Evolutionary conservation across 2,113 vertebrate genomes (phyloP), one percentile per base, ranked within the genome.

Genomic region (Nestor notabilis): DNA sequence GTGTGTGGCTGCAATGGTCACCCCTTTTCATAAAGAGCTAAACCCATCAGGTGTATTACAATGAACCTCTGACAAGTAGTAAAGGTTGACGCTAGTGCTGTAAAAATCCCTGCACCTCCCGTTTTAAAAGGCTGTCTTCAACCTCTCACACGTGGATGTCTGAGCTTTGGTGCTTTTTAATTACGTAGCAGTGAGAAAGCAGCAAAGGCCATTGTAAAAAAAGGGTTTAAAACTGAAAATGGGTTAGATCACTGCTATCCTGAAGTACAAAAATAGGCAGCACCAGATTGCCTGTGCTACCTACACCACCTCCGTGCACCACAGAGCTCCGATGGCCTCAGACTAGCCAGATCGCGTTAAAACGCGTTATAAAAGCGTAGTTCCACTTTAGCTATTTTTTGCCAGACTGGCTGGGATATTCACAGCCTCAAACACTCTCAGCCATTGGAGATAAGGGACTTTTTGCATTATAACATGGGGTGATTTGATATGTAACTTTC

Each of bases 221-320:
- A 78, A 52, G 35, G 15, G 21, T n/a, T 85, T 89, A 13, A 61
- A 89, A 89, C 33, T 43, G 65, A 44, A 60, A 94, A 84, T 31
- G 10, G 10, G 43, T 84, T 75, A 68, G 60, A 68, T 75, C 24
- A 28, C 29, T 79, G 81, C 37, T 68, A 21, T 27, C 49, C 50
- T 68, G 21, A 71, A 75, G 58, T 5, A 60, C 74, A 76, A 84
- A 89, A 47, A 90, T 41, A 93, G 91, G 61, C 56, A 64, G 56
- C 33, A 85, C 39, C 91, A 94, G 93, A 89, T 79, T 93, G 96
- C 65, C 50, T 23, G 1, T 17, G 44, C 83, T 87, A 84, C 81
- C 80, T 87, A 85, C 61, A 72, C 81, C 91, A 89, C 90, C 96
- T 92, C 88, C 90, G 18, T 25, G 39, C 77, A 94, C 29, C 65